Conservation (phyloP, 2,888 invertebrate genomes). For the Branchellion lobata region DNA sequence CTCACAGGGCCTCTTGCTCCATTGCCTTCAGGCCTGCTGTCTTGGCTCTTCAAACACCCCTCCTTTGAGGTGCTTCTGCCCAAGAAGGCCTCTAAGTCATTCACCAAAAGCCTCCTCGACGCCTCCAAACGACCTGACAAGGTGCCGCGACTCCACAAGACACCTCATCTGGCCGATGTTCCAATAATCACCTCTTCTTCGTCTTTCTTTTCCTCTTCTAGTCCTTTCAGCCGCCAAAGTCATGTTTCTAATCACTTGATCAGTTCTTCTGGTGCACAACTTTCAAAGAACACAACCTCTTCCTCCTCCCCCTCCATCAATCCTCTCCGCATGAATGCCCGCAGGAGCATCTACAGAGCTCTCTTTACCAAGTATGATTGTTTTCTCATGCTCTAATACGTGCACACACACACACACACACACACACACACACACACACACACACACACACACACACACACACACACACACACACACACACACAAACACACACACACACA, state of each 20-base stretch:
- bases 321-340: neutral
- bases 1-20: constrained; percentile 80
- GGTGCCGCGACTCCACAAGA: neutral
- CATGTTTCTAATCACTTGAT: neutral
- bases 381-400: neutral
- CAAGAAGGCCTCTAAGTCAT: constrained; percentile 15
- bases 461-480: constrained; percentile 17
- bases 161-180: no score
- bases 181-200: no score
- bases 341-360: constrained; percentile 3
- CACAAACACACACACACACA: neutral
- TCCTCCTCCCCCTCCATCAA: neutral
- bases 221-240: neutral
- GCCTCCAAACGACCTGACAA: neutral
- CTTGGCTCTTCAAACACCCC: constrained; percentile 83
- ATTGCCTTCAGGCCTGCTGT: constrained; percentile 74
- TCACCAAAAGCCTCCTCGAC: neutral
- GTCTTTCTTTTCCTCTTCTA: neutral
- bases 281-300: neutral
- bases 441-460: constrained; percentile 7
- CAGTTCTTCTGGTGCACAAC: neutral
- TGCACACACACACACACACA: constrained; percentile 24
- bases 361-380: neutral
- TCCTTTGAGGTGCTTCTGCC: constrained; percentile 77
- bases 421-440: constrained; percentile 23